Evolutionary conservation across 2,888 invertebrate species (phyloP), one percentile per base, ranked within the genome.

Genomic region (Drosophila atripex): DNA sequence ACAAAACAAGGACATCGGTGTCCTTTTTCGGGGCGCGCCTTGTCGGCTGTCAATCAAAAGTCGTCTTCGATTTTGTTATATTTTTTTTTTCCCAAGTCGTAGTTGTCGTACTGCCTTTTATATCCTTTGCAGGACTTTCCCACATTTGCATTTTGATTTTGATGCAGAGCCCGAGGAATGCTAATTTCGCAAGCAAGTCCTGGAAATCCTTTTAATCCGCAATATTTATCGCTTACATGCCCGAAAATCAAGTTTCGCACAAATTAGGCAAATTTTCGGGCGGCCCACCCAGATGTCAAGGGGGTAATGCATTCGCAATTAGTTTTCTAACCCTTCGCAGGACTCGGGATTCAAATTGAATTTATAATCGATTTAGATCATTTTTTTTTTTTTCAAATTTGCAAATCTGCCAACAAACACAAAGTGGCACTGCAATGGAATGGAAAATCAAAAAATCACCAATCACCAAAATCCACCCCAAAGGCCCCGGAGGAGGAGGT

Each of bases 311-410:
- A 80, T 88, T 86, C 56, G 88, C 87, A 83, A 83, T 88, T 88
- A 80, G 88, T 78, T 84, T 59, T 85, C 84, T 70, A 77, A 84
- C 57, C 75, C 76, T 46, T 39, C 45, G 28, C 9, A 14, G 14
- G 49, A 30, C 3, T 49, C 16, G 23, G 45, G 35, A 50, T 52
- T 73, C 51, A 65, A 84, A 80, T 77, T 86, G 86, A 76, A 80
- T 88, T 86, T 77, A 77, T 73, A 88, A 88, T 61, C 87, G 85
- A 88, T 88, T 88, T 83, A 77, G 88, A 82, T 80, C 83, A 83
- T 68, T 75, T 80, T 86, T 80, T 64, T 80, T 79, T 76, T 70
- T 75, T 80, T 18, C 18, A 1, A 1, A 1, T 86, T 80, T 64
- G 71, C 66, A 60, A 71, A 30, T 46, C 54, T 43, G 39, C 39